A percentile compares a stretch with the other conserved stretches of the same genome.
Conservation (phyloP, 2,888 invertebrate genomes). For the Cephus pulcher region DNA sequence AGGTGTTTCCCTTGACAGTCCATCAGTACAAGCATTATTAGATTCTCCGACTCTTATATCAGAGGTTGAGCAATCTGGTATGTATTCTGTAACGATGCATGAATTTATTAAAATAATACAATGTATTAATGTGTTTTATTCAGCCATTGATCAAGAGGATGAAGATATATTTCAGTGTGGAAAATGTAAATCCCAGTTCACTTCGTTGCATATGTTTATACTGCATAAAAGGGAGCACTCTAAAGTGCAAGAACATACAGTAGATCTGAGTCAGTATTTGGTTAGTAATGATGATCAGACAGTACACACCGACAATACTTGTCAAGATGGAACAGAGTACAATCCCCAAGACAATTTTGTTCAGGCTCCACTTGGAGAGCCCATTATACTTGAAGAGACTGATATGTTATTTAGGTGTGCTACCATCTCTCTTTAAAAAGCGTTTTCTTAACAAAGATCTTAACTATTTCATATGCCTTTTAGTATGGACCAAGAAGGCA, state of each 20-base stretch:
- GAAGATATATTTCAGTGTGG: conserved; percentile 80
- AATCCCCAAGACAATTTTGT: conserved; percentile 54
- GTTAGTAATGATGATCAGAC: conserved; percentile 50
- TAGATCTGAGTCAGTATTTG: conserved; percentile 60
- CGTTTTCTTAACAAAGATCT: conserved; percentile 10
- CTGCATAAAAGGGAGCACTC: conserved; percentile 71
- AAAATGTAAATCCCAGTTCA: conserved; percentile 75
- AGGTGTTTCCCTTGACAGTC: conserved; percentile 60
- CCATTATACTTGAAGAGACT: conserved; percentile 62
- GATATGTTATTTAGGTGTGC: conserved; percentile 61
- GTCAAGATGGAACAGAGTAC: conserved; percentile 48
- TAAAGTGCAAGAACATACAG: conserved; percentile 55
- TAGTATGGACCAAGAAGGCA: conserved; percentile 63
- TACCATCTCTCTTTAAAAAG: background rate
- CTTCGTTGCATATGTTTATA: conserved; percentile 71
- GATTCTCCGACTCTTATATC: conserved; percentile 58
- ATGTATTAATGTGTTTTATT: background rate
- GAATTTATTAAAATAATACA: background rate
- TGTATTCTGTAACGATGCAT: background rate
- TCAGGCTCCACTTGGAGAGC: conserved; percentile 52
- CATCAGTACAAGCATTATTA: conserved; percentile 59
- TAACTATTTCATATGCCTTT: conserved; percentile 34
- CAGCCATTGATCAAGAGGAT: conserved; percentile 68
- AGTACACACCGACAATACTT: conserved; percentile 46
- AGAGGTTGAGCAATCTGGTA: conserved; percentile 61